Evolutionary conservation across 2,797 vertebrate species (phyloP).

Genomic region (Sebastes hopkinsi): DNA sequence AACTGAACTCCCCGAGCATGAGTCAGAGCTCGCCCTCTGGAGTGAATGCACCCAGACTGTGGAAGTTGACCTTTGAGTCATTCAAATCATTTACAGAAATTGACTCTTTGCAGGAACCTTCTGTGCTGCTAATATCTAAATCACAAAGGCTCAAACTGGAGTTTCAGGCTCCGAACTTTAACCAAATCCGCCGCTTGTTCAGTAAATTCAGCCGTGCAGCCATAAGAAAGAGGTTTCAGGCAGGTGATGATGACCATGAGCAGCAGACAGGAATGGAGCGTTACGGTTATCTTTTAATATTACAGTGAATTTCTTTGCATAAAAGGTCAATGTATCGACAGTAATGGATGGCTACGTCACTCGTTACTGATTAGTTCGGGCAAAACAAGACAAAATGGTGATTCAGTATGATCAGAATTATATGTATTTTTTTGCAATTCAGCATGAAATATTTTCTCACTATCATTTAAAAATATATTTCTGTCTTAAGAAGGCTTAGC

Average conservation of each 20-base stretch:
- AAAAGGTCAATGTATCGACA: not conserved
- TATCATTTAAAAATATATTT: too few relatives aligned
- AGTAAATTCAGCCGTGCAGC: not conserved
- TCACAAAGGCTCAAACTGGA: slow-evolving; percentile 18
- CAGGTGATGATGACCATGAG: slow-evolving; percentile 9
- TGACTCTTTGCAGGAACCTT: slow-evolving; percentile 32
- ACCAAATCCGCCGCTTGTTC: not conserved
- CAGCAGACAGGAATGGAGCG: not conserved
- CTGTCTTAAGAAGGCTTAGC: too few relatives aligned
- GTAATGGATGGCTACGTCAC: too few relatives aligned
- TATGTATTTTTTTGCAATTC: too few relatives aligned
- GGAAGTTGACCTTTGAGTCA: slow-evolving; percentile 62
- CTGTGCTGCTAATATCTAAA: slow-evolving; percentile 40
- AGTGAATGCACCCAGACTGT: slow-evolving; percentile 37
- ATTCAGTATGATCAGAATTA: too few relatives aligned
- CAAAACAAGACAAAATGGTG: too few relatives aligned
- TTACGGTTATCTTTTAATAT: not conserved
- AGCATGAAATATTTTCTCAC: too few relatives aligned
- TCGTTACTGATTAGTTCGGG: too few relatives aligned
- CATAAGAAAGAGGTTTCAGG: not conserved
- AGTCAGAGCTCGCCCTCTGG: slow-evolving; percentile 42
- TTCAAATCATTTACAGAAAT: slow-evolving; percentile 45
- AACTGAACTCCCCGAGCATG: slow-evolving; percentile 26
- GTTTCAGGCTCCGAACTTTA: slow-evolving; percentile 13
- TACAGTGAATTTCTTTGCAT: not conserved